Percentiles rank a stretch among this genome's conserved stretches.
These are phyloP conservation scores for Loripinus fragilis DNA, from an alignment of 2,888 invertebrate genomes.

Conservation along the genomic window DNA sequence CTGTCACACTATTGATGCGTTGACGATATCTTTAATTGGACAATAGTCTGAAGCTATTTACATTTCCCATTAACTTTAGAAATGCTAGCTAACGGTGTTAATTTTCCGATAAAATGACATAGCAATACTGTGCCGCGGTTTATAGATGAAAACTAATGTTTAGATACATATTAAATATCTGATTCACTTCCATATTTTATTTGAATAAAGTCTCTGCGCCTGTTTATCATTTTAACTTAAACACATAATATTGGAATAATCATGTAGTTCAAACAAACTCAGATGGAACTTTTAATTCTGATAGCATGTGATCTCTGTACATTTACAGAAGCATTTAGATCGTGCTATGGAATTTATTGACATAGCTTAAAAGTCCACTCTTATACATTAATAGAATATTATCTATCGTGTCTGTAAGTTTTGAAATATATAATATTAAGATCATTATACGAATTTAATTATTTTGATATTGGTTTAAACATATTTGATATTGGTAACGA, in stretches of 20 bases:
- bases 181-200: not conserved
- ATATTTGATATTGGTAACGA: too few species aligned
- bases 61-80: constrained; percentile 49
- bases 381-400: too few species aligned
- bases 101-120: constrained; percentile 11
- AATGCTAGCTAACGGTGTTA: constrained; percentile 24
- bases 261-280: not conserved
- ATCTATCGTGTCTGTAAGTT: too few species aligned
- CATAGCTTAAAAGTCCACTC: not conserved
- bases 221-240: not conserved
- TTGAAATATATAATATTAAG: too few species aligned
- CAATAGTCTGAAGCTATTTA: constrained; percentile 45
- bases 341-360: constrained; percentile 37
- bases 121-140: constrained; percentile 3
- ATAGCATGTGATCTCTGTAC: too few species aligned
- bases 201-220: not conserved
- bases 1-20: constrained; percentile 41
- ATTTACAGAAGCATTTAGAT: not conserved
- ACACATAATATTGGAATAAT: not conserved
- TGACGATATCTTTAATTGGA: constrained; percentile 42
- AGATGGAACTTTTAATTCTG: too few species aligned
- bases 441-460: too few species aligned
- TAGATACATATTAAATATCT: constrained; percentile 9
- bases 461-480: too few species aligned
- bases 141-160: constrained; percentile 9